A percentile compares a stretch with the other conserved stretches of the same genome.
Evolutionary conservation across 2,113 vertebrate genomes (phyloP).

Genomic region (Globicephala melas): DNA sequence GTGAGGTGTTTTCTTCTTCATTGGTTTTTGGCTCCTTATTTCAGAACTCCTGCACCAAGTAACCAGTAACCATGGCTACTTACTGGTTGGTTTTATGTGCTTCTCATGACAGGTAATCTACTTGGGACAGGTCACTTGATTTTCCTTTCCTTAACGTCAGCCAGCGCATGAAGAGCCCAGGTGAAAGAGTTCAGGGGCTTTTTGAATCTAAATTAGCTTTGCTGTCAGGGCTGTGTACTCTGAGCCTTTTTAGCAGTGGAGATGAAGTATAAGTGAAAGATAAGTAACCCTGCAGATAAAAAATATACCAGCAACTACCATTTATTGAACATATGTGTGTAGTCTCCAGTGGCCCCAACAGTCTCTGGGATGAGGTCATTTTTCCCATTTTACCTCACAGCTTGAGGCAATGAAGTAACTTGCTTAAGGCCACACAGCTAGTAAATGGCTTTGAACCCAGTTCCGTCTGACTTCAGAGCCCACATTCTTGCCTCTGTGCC

Average conservation of each 20-base stretch:
- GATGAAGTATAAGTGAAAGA: neutral
- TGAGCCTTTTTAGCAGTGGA: neutral
- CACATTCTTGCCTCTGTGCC: neutral
- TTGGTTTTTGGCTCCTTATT: neutral
- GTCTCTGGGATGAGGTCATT: neutral
- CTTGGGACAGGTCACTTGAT: neutral
- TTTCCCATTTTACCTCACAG: neutral
- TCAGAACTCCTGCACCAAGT: neutral
- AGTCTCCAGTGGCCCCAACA: neutral
- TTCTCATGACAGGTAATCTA: neutral
- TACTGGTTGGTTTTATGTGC: neutral
- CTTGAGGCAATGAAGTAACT: neutral
- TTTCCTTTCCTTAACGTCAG: neutral
- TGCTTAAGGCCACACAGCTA: neutral
- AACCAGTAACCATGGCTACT: neutral
- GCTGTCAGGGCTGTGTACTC: neutral
- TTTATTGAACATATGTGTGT: neutral
- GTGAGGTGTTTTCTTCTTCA: neutral
- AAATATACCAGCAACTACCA: neutral
- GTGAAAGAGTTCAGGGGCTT: neutral
- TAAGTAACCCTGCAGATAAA: neutral
- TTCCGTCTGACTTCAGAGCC: neutral
- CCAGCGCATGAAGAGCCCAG: neutral
- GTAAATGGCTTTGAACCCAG: neutral
- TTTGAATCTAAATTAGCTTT: neutral